Evolutionary conservation across 2,797 vertebrate genomes (phyloP).

Genomic region (Sorex maritimensis): DNA sequence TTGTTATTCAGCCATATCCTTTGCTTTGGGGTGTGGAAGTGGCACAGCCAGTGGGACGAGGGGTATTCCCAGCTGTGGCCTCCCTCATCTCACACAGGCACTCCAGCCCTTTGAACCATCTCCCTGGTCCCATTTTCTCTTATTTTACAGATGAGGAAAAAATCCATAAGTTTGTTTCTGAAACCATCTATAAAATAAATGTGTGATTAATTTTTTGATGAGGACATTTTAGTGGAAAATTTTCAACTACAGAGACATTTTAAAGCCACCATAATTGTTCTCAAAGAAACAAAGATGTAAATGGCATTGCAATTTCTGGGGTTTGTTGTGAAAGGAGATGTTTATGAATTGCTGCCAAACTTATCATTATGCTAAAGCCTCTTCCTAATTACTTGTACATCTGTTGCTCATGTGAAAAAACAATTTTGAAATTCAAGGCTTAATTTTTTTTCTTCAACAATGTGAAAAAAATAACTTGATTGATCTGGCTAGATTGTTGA

Average conservation of each 20-base stretch:
- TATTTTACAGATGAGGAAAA: constrained; percentile 38
- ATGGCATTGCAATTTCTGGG: background rate
- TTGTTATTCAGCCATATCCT: background rate
- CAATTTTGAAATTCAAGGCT: constrained; percentile 56
- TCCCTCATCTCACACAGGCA: too few relatives aligned
- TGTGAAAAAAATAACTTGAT: constrained; percentile 13
- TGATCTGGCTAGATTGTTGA: background rate
- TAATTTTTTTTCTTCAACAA: constrained; percentile 47
- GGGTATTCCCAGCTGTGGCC: too few relatives aligned
- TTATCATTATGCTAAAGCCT: background rate
- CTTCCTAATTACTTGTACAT: constrained; percentile 2
- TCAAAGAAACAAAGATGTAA: constrained; percentile 16
- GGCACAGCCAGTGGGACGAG: too few relatives aligned
- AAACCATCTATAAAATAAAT: constrained; percentile 6
- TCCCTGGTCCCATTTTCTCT: background rate
- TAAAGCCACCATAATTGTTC: constrained; percentile 30
- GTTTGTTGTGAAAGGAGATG: background rate
- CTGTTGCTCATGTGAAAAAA: constrained; percentile 61
- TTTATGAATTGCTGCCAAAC: constrained; percentile 43
- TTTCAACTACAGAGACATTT: constrained; percentile 54
- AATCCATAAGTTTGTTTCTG: constrained; percentile 3
- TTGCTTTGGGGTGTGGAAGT: too few relatives aligned
- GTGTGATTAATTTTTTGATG: constrained; percentile 34
- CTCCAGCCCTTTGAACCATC: too few relatives aligned
- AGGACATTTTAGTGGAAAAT: constrained; percentile 38